Percentiles rank a stretch among this genome's conserved stretches.
phyloP scores from a whole-genome alignment of 2,113 vertebrate species.

The Dolichallabes microphthalmus region DNA sequence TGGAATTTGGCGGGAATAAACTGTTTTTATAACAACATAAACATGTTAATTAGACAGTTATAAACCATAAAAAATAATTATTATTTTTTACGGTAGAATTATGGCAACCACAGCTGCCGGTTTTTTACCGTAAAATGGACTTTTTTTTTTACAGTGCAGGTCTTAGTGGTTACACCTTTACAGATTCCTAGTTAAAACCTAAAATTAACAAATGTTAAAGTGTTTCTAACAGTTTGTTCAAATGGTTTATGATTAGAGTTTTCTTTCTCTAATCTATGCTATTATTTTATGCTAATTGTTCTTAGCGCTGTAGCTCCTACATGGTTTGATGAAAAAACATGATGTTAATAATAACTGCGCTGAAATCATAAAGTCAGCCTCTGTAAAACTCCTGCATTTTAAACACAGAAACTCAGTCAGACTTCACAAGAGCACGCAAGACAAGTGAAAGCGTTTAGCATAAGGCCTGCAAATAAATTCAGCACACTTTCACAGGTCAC shows the following conservation, averaged over 20 bases:
- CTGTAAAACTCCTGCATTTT: background rate
- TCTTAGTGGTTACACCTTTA: background rate
- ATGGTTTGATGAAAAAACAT: background rate
- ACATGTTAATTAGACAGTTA: no score
- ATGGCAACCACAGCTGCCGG: no score
- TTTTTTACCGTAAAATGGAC: no score
- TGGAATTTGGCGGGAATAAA: no score
- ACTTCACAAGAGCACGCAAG: background rate
- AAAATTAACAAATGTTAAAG: background rate
- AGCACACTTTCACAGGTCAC: conserved; percentile 2
- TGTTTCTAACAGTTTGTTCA: background rate
- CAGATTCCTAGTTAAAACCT: background rate
- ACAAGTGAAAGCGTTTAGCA: background rate
- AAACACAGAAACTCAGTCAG: background rate
- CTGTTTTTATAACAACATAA: no score
- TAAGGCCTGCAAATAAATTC: background rate
- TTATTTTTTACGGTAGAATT: no score
- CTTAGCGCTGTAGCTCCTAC: background rate
- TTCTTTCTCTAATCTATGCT: background rate
- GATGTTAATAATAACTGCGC: background rate
- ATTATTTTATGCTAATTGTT: background rate
- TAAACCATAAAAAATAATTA: no score
- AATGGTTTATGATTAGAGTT: background rate
- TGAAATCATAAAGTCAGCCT: background rate
- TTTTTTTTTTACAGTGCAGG: no score